A percentile compares a stretch with the other conserved stretches of the same genome.
phyloP scores from a whole-genome alignment of 2,797 vertebrate genomes.

The Parauchenoglanis ngamensis region DNA sequence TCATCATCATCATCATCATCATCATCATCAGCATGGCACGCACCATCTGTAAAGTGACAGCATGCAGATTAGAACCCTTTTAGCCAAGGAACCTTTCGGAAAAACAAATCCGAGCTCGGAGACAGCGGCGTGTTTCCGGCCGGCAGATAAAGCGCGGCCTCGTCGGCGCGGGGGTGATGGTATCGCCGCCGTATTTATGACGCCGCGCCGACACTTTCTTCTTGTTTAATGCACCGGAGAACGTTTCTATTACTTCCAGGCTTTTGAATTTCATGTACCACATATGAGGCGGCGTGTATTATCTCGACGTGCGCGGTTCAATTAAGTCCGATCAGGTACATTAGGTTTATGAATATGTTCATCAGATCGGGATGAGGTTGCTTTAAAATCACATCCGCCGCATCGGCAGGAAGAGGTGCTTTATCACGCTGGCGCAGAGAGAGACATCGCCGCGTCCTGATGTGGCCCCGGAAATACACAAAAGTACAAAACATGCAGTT shows the following conservation, averaged over 20 bases:
- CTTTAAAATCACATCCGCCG: slow-evolving; percentile 48
- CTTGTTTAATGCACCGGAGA: slow-evolving; percentile 40
- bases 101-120: neutral
- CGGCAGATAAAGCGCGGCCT: slow-evolving; percentile 26
- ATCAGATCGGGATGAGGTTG: slow-evolving; percentile 46
- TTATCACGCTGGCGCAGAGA: slow-evolving; percentile 40
- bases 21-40: too few species aligned
- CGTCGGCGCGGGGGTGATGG: neutral
- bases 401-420: slow-evolving; percentile 33
- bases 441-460: neutral
- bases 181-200: slow-evolving; percentile 49
- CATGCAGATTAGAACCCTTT: neutral
- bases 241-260: slow-evolving; percentile 31
- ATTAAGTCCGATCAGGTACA: slow-evolving; percentile 59
- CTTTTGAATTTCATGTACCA: slow-evolving; percentile 32
- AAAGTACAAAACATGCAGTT: too few species aligned
- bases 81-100: slow-evolving; percentile 9
- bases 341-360: slow-evolving; percentile 59
- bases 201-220: slow-evolving; percentile 33
- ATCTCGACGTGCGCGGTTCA: slow-evolving; percentile 51
- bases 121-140: slow-evolving; percentile 9
- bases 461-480: neutral
- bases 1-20: neutral
- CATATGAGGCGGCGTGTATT: slow-evolving; percentile 45
- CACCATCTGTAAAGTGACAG: neutral